Base-by-base conservation (phyloP, 2,888 invertebrate species). In the Eupelmus urozonus region DNA sequence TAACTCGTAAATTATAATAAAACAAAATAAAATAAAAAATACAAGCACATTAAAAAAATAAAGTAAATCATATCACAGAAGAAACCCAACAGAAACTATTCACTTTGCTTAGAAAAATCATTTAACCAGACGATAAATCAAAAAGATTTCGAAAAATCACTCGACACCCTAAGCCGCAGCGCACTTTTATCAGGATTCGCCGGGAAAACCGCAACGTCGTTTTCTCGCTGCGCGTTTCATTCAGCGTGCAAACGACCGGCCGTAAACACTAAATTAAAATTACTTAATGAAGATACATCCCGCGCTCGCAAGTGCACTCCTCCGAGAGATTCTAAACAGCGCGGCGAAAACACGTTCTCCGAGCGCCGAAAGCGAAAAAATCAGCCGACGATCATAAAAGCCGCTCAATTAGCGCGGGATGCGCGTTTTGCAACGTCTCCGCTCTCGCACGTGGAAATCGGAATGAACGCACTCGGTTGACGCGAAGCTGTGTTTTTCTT, bases 341-440 rank as follows among this genome's bases (percentile, higher is more conserved):
- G 25, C 23, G 53, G 4, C 51, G 51, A 65, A 74, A 74, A 62
- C 55, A 55, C 76, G 75, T 75, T 75, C 67, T 18, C 75, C 51
- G 60, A 23, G 51, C 45, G 57, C 11, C 34, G 34, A 49, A 45
- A 29, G 29, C 13, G 29, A 42, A 76, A 34, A 69, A 76, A 63
- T 62, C 42, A 13, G 4, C 13, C 45, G 55, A 53, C 40, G 53
- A 63, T 76, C 76, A 55, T 76, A 76, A 76, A 69, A 76, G 76
- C 69, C 76, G 55, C 69, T 76, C 76, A 78, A 72, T 78, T 72
- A 70, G 62, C 65, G 66, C 42, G 34, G 34, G n/a, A 40, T 65
- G 23, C 59, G 23, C 59, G 66, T 59, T 66, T 66, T 70, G 65
- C 74, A 65, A 63, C 65, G 53, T 66, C 34, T 34, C 40, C 62